These are phyloP conservation scores for Charadrius vociferus DNA, from an alignment of 2,113 vertebrate genomes.

Conservation along the genomic window DNA sequence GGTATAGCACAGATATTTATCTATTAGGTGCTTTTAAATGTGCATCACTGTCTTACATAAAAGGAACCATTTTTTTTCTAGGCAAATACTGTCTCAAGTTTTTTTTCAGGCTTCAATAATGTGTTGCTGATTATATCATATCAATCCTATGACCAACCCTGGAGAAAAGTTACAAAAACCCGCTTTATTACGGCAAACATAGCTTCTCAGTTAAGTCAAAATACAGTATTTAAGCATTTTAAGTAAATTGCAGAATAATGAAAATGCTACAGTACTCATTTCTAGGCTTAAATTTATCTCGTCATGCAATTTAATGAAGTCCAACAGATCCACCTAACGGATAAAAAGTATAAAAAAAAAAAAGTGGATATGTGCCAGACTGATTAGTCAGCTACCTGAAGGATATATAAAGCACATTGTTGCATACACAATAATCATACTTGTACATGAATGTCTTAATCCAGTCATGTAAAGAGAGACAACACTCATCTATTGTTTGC, in stretches of 20 bases:
- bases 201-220: neutral
- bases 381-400: slow-evolving; percentile 46
- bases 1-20: neutral
- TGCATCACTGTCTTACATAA: neutral
- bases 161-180: neutral
- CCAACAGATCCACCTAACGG: neutral
- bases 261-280: neutral
- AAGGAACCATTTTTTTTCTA: neutral
- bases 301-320: neutral
- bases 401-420: slow-evolving; percentile 5
- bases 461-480: neutral
- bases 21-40: neutral
- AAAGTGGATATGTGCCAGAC: neutral
- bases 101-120: neutral
- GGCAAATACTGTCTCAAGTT: neutral
- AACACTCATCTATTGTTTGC: neutral
- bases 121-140: neutral
- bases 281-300: neutral
- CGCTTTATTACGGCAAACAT: neutral
- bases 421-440: slow-evolving; percentile 21
- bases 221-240: neutral
- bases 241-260: neutral
- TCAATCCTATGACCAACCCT: neutral
- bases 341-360: neutral
- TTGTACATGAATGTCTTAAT: slow-evolving; percentile 28